Percentiles rank a stretch among this genome's conserved stretches.
These are phyloP conservation scores for Okapia johnstoni DNA, from an alignment of 2,113 vertebrate genomes.

Conservation along the genomic window DNA sequence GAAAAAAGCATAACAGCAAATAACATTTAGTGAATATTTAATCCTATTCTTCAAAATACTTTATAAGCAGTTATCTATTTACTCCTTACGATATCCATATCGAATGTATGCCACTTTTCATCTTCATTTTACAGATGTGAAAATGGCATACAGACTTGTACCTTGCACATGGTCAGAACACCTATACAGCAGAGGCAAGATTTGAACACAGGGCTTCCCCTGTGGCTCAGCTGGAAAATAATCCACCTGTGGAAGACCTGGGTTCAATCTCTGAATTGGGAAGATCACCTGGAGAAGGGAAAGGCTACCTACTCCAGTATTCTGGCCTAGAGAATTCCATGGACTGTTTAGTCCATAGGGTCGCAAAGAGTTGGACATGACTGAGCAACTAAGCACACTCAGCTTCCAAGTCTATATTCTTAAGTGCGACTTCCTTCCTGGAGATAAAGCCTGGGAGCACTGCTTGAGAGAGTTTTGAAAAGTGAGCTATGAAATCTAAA, in stretches of 20 bases:
- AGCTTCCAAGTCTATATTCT: neutral
- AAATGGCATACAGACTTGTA: neutral
- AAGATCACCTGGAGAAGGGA: neutral
- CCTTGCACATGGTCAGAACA: neutral
- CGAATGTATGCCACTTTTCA: neutral
- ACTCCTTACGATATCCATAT: neutral
- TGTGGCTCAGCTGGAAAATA: neutral
- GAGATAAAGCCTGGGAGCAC: neutral
- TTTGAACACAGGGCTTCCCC: neutral
- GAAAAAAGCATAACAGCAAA: neutral
- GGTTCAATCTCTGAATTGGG: neutral
- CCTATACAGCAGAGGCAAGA: neutral
- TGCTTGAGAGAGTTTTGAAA: neutral
- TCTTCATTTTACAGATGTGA: neutral
- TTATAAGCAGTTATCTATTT: neutral
- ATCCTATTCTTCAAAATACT: constrained; percentile 13
- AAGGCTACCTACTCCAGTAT: neutral
- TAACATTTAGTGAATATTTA: constrained; percentile 17
- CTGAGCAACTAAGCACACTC: neutral
- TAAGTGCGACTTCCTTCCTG: neutral
- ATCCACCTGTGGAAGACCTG: neutral
- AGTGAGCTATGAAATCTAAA: neutral
- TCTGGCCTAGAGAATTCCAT: neutral
- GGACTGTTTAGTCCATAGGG: neutral
- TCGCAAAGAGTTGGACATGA: neutral